Evolutionary conservation across 2,888 invertebrate species (phyloP).

Genomic region (Dicyrtoma fusca): DNA sequence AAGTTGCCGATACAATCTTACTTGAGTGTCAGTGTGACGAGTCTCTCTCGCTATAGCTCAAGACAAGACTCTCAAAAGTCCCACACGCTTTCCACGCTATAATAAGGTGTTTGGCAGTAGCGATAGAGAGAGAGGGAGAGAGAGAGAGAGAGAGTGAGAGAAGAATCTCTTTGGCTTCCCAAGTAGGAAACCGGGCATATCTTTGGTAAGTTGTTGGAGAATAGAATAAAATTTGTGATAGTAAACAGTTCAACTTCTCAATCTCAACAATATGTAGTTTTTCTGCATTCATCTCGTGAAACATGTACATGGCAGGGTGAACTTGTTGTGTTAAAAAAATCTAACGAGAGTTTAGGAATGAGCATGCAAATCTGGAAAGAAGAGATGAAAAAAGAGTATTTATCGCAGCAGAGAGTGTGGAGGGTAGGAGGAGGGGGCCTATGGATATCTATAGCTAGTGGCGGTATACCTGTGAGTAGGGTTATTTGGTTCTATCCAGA

Average conservation of each 20-base stretch:
- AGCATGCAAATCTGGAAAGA: conserved; percentile 8
- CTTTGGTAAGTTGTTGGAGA: conserved; percentile 13
- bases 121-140: not conserved
- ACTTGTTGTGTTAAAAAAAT: not conserved
- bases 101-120: conserved; percentile 45
- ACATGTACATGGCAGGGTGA: not conserved
- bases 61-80: conserved; percentile 22
- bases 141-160: no score
- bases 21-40: conserved; percentile 42
- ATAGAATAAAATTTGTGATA: not conserved
- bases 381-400: not conserved
- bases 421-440: not conserved
- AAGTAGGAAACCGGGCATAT: conserved; percentile 41
- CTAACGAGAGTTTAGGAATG: not conserved
- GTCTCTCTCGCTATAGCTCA: conserved; percentile 17
- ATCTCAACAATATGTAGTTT: not conserved
- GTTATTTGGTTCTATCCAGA: conserved; percentile 24
- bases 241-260: conserved; percentile 4
- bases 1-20: conserved; percentile 20
- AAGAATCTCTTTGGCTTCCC: conserved; percentile 42
- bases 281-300: not conserved
- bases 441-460: not conserved
- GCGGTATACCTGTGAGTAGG: no score
- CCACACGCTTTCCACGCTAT: conserved; percentile 39
- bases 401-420: not conserved